Evolutionary conservation across 2,113 vertebrate species (phyloP).

Genomic region (Gavialis gangeticus): DNA sequence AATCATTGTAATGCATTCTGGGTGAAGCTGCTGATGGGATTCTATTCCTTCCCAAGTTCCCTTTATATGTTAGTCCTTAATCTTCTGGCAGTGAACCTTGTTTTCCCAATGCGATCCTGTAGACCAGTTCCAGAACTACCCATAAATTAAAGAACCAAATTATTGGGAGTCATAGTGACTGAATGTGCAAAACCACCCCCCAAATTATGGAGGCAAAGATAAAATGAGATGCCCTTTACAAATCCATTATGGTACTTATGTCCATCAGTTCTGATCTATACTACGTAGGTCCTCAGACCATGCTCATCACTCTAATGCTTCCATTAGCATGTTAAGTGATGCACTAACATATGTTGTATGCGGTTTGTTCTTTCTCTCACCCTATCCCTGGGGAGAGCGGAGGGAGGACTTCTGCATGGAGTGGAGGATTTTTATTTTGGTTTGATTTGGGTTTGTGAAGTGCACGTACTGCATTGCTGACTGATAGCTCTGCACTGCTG

Average conservation of each 20-base stretch:
- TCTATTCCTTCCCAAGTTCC: slow-evolving; percentile 49
- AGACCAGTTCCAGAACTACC: not conserved
- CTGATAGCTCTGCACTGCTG: too few species aligned
- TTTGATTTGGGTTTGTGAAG: too few species aligned
- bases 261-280: not conserved
- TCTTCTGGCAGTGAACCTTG: slow-evolving; percentile 38
- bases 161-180: slow-evolving; percentile 31
- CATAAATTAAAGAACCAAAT: not conserved
- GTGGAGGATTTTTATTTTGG: too few species aligned
- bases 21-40: slow-evolving; percentile 23
- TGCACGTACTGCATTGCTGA: too few species aligned
- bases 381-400: not conserved
- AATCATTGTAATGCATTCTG: slow-evolving; percentile 32
- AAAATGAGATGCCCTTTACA: not conserved
- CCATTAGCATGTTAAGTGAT: not conserved
- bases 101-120: slow-evolving; percentile 43
- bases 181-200: slow-evolving; percentile 38
- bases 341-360: not conserved
- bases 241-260: accelerated
- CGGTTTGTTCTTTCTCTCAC: not conserved
- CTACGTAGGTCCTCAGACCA: not conserved
- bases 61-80: slow-evolving; percentile 1
- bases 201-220: not conserved
- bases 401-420: too few species aligned
- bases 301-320: not conserved